Percentiles rank a stretch among this genome's conserved stretches.
phyloP scores from a whole-genome alignment of 1,140 invertebrate species.

The Eciton burchellii region DNA sequence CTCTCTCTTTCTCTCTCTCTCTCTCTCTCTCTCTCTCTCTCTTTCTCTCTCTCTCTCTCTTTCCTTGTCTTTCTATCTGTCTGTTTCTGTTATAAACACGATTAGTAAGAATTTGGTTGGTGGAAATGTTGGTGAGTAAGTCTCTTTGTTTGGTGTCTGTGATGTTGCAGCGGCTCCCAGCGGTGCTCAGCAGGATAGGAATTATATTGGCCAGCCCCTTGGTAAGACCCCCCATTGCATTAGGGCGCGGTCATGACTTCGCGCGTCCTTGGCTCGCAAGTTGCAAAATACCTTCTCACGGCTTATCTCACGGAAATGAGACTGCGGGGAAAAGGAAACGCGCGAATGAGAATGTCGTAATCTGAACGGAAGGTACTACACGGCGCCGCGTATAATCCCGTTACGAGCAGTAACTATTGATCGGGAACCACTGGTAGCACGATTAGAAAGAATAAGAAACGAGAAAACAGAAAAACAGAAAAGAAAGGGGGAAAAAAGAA shows the following conservation, averaged over 20 bases:
- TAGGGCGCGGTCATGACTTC: conserved; percentile 77
- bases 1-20: conserved; percentile 40
- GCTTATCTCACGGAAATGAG: conserved; percentile 11
- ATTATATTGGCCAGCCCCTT: conserved; percentile 96
- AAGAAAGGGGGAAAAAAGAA: neutral
- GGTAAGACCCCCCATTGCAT: conserved; percentile 90
- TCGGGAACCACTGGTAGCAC: no score
- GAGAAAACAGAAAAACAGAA: neutral
- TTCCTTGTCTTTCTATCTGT: conserved; percentile 24
- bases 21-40: conserved; percentile 29
- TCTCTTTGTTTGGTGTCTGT: conserved; percentile 86
- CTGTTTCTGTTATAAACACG: conserved; percentile 64
- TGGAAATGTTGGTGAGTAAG: conserved; percentile 85
- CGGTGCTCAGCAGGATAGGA: conserved; percentile 96
- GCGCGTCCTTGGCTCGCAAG: conserved; percentile 50
- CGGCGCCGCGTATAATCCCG: neutral
- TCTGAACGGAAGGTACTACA: neutral
- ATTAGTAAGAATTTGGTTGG: conserved; percentile 83
- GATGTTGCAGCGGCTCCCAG: conserved; percentile 95
- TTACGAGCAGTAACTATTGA: neutral
- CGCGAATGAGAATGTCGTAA: neutral
- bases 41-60: conserved; percentile 50
- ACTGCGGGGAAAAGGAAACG: neutral
- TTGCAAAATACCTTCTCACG: conserved; percentile 8
- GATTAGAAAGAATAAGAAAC: neutral